Conservation (phyloP, 2,113 vertebrate species). For the Tonatia bakeri region DNA sequence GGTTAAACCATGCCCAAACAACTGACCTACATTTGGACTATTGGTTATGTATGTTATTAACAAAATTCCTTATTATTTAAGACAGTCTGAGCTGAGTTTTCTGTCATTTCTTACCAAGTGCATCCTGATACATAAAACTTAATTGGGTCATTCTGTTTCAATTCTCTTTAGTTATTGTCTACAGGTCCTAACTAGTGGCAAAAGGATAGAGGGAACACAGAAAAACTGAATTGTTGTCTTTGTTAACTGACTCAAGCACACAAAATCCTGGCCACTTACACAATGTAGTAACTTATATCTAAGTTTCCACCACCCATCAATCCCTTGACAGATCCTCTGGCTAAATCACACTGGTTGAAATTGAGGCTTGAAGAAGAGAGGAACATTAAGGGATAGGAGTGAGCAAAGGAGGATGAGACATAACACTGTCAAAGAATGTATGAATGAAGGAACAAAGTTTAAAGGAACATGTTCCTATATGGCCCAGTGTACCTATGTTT, state of each 20-base stretch:
- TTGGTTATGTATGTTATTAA: background rate
- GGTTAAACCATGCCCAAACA: background rate
- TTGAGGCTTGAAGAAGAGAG: background rate
- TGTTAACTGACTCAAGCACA: conserved; percentile 14
- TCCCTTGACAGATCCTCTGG: background rate
- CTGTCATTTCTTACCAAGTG: background rate
- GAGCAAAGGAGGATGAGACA: background rate
- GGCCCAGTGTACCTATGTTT: background rate
- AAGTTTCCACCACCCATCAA: background rate
- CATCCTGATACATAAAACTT: background rate
- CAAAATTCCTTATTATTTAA: background rate
- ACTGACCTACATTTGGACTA: background rate
- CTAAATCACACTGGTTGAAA: background rate
- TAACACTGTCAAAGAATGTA: background rate
- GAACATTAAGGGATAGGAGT: background rate
- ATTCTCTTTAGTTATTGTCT: background rate
- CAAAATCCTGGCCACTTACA: background rate
- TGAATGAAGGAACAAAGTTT: background rate
- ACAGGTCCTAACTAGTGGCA: background rate
- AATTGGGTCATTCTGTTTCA: background rate
- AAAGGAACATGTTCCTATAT: background rate
- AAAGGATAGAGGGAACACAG: background rate
- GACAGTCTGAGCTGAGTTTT: background rate
- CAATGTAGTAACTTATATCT: background rate
- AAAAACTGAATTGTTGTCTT: background rate